Base-by-base conservation (phyloP, 92 coral and sea anemone genomes). In the Galaxea fascicularis region DNA sequence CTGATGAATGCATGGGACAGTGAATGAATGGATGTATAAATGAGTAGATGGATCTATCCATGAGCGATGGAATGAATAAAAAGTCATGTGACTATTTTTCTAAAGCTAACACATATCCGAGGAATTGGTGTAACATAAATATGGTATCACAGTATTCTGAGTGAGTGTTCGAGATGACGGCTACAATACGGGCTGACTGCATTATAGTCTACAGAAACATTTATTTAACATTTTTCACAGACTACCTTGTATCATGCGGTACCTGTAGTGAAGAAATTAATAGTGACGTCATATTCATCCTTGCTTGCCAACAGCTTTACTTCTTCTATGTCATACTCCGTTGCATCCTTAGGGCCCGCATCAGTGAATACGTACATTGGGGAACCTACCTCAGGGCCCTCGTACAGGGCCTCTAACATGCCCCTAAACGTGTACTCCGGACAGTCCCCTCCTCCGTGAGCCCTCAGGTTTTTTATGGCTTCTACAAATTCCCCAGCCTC, bases 321-420 rank as follows among this genome's bases (percentile, higher is more conserved):
- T 28, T 87, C 92, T 20, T 84, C 90, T 8, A 90, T 63, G 74
- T 93, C 87, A 1, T 85, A 88, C 25, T 79, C 87, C 9, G 95
- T 65, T 8, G 89, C 97, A 59, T 95, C 98, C 59, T 95, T 95
- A 17, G 98, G 91, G 17, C 87, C 85, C 41, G 98, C 98, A 30
- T 95, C 98, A 0, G 98, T 95, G 74, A 95, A 95, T 17, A 95
- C 98, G 80, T 93, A 95, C 95, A 95, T 88, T 16, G 98, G 95
- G 18, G 98, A 95, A 21, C 95, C 97, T 73, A 89, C 85, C 14
- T 67, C 82, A 4, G 98, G 98, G n/a, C 86, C 85, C 26, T 81
- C 70, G 24, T 85, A 78, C 14, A 95, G 65, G 18, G 98, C 97
- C 46, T 89, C 80, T 17, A 91, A 65, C 57, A 95, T 87, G 35